Evolutionary conservation across 2,888 invertebrate genomes (phyloP).

Genomic region (Pomacea canaliculata): DNA sequence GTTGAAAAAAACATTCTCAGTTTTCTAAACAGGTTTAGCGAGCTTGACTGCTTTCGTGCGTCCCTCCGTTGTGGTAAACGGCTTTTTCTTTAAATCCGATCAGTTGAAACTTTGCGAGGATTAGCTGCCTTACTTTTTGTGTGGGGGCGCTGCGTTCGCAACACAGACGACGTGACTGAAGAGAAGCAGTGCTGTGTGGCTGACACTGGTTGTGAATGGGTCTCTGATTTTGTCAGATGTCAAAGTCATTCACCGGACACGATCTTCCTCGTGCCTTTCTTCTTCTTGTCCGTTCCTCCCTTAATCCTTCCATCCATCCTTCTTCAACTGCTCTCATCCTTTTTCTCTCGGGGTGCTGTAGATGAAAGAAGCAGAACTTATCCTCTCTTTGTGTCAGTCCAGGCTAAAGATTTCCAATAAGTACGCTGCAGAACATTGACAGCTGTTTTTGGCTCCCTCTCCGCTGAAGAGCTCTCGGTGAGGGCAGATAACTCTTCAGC

Average conservation of each 20-base stretch:
- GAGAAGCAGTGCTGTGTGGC: too few relatives aligned
- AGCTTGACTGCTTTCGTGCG: too few relatives aligned
- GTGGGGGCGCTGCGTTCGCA: too few relatives aligned
- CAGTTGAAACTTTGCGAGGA: too few relatives aligned
- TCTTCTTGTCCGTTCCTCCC: background rate
- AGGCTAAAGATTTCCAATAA: conserved; percentile 6
- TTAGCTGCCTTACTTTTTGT: too few relatives aligned
- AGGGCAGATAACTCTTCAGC: background rate
- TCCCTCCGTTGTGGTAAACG: too few relatives aligned
- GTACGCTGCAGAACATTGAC: background rate
- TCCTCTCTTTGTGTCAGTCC: conserved; percentile 2
- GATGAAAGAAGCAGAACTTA: conserved; percentile 2
- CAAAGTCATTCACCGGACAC: background rate
- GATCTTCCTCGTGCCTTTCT: background rate
- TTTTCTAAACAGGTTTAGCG: too few relatives aligned
- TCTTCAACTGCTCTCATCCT: background rate
- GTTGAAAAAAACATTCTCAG: too few relatives aligned
- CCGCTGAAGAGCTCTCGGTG: background rate
- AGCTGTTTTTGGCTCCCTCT: conserved; percentile 5
- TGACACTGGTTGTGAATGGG: too few relatives aligned
- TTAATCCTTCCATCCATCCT: background rate
- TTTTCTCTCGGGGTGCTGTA: background rate
- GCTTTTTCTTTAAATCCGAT: too few relatives aligned
- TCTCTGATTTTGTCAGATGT: background rate
- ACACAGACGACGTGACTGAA: too few relatives aligned